Evolutionary conservation across 2,888 invertebrate species (phyloP).

Genomic region (Tipula vernalis): DNA sequence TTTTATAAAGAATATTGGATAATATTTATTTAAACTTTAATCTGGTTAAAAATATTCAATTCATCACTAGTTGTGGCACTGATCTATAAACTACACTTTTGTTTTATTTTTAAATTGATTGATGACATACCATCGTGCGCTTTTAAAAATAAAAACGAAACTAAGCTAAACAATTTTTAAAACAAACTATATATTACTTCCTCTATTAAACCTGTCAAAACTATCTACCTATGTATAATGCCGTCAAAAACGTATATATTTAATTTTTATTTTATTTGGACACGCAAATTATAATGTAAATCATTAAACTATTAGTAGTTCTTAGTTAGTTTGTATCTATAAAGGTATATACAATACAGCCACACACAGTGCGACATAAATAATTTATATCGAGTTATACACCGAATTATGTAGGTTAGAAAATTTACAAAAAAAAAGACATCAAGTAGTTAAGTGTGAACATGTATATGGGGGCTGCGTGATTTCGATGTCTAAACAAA

Average conservation of each 20-base stretch:
- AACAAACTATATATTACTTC: background rate
- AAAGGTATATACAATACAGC: background rate
- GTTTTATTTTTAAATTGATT: background rate
- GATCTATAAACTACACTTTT: background rate
- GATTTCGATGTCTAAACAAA: background rate
- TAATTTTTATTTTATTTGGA: background rate
- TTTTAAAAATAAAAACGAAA: background rate
- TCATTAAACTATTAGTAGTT: background rate
- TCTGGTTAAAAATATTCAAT: too few relatives aligned
- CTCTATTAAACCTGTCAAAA: background rate
- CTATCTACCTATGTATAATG: background rate
- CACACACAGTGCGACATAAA: background rate
- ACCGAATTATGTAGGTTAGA: background rate
- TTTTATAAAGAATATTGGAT: too few relatives aligned
- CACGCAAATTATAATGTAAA: background rate
- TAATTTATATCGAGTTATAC: background rate
- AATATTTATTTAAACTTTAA: too few relatives aligned
- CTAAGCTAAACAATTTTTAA: background rate
- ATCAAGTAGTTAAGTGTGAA: background rate
- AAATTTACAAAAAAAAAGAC: background rate
- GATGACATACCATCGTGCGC: background rate
- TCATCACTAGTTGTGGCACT: background rate
- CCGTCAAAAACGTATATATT: background rate
- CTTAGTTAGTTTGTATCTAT: too few relatives aligned
- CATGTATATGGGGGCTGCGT: background rate